These are phyloP conservation scores for Thereva nobilitata DNA, from an alignment of 2,888 invertebrate genomes.

Conservation along the genomic window DNA sequence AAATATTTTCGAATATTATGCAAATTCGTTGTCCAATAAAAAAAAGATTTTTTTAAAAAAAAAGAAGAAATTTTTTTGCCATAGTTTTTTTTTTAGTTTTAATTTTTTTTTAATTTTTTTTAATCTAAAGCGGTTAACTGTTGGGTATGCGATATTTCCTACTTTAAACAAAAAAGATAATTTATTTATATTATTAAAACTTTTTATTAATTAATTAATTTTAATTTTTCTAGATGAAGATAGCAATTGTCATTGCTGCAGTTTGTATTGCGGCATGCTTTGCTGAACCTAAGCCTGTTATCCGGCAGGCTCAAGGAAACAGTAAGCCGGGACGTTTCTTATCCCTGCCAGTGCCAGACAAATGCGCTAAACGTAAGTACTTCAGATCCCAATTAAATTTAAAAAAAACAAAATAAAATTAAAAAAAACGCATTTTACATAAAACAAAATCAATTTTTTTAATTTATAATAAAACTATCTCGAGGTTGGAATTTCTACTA, in stretches of 20 bases:
- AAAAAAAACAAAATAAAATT: background rate
- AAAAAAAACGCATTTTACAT: background rate
- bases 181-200: slow-evolving; percentile 12
- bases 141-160: slow-evolving; percentile 27
- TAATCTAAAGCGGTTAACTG: slow-evolving; percentile 3
- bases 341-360: slow-evolving; percentile 77
- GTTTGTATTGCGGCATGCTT: slow-evolving; percentile 63
- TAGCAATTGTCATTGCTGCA: slow-evolving; percentile 66
- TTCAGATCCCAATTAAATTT: slow-evolving; percentile 1
- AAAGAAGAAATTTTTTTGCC: no score
- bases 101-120: background rate
- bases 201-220: slow-evolving; percentile 32
- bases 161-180: background rate
- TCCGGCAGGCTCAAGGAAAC: slow-evolving; percentile 45
- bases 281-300: slow-evolving; percentile 63
- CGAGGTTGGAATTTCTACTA: no score
- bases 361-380: slow-evolving; percentile 83
- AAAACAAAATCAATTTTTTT: background rate
- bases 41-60: no score
- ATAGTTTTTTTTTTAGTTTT: background rate
- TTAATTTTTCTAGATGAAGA: slow-evolving; percentile 67
- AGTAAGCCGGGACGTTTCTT: slow-evolving; percentile 82
- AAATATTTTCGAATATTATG: no score
- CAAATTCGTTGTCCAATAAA: no score
- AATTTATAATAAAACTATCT: background rate